Evolutionary conservation across 2,113 vertebrate genomes (phyloP).

Genomic region (Rhea americana): DNA sequence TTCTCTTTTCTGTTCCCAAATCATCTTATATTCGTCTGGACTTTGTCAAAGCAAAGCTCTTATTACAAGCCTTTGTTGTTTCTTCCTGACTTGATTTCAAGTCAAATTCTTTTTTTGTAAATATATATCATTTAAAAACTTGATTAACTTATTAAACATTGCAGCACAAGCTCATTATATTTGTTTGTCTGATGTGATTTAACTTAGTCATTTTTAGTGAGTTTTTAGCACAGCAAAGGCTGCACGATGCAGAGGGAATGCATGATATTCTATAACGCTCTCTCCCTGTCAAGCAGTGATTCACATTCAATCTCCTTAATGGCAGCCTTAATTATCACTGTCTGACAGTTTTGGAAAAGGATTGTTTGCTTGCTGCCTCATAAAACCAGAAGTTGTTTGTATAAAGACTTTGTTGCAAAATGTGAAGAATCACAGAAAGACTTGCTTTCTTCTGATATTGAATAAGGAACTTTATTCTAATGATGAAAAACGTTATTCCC

Average conservation of each 20-base stretch:
- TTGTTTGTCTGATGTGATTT: slow-evolving; percentile 59
- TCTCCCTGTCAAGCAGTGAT: not conserved
- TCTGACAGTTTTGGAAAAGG: slow-evolving; percentile 11
- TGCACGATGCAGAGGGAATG: not conserved
- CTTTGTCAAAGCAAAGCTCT: slow-evolving; percentile 44
- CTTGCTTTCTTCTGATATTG: not conserved
- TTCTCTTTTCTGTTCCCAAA: slow-evolving; percentile 29
- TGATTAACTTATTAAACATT: slow-evolving; percentile 66
- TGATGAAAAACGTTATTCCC: not conserved
- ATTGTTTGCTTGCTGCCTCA: slow-evolving; percentile 5
- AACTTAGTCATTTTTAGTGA: slow-evolving; percentile 39
- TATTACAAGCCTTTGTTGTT: slow-evolving; percentile 51
- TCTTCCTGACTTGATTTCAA: slow-evolving; percentile 40
- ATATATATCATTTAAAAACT: slow-evolving; percentile 59
- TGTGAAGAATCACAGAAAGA: slow-evolving; percentile 13
- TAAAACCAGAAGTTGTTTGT: not conserved
- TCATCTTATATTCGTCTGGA: slow-evolving; percentile 61
- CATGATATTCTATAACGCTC: not conserved
- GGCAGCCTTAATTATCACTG: slow-evolving; percentile 32
- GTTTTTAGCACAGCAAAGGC: slow-evolving; percentile 14
- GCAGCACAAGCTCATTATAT: slow-evolving; percentile 54
- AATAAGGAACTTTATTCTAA: not conserved
- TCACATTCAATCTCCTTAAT: slow-evolving; percentile 8
- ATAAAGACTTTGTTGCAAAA: not conserved
- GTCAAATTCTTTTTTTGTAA: slow-evolving; percentile 44